A percentile compares a stretch with the other conserved stretches of the same genome.
phyloP scores from a whole-genome alignment of 2,113 vertebrate species.

The Otus sunia region DNA sequence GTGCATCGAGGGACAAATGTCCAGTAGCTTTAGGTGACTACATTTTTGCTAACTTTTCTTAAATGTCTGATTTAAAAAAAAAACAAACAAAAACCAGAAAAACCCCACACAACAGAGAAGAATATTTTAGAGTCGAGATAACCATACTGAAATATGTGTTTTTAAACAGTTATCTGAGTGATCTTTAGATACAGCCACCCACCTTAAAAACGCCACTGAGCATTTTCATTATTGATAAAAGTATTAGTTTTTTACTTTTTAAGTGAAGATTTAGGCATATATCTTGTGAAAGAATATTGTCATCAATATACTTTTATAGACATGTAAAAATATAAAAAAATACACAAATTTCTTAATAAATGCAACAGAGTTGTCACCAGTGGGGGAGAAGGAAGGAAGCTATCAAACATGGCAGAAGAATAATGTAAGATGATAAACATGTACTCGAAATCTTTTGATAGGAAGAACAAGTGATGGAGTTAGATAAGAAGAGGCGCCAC shows the following conservation, averaged over 20 bases:
- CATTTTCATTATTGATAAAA: background rate
- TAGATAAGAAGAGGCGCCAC: constrained; percentile 84
- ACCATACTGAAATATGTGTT: accelerated
- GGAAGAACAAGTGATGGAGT: constrained; percentile 81
- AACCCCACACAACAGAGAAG: background rate
- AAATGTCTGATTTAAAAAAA: background rate
- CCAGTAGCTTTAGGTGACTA: background rate
- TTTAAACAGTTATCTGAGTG: background rate
- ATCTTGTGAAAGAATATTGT: accelerated
- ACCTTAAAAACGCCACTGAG: background rate
- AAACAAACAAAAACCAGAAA: background rate
- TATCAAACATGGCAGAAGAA: background rate
- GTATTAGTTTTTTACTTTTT: background rate
- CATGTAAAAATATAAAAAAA: background rate
- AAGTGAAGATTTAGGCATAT: background rate
- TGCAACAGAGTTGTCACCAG: background rate
- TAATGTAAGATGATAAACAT: constrained; percentile 58
- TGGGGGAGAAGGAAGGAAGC: background rate
- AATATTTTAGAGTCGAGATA: background rate
- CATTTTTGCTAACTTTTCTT: background rate
- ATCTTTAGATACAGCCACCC: background rate
- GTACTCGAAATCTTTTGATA: constrained; percentile 66
- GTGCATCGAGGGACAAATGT: background rate
- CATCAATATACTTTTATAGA: background rate
- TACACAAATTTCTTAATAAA: background rate